These are phyloP conservation scores for Gnatocerus cornutus DNA, from an alignment of 2,888 invertebrate genomes.

Conservation along the genomic window DNA sequence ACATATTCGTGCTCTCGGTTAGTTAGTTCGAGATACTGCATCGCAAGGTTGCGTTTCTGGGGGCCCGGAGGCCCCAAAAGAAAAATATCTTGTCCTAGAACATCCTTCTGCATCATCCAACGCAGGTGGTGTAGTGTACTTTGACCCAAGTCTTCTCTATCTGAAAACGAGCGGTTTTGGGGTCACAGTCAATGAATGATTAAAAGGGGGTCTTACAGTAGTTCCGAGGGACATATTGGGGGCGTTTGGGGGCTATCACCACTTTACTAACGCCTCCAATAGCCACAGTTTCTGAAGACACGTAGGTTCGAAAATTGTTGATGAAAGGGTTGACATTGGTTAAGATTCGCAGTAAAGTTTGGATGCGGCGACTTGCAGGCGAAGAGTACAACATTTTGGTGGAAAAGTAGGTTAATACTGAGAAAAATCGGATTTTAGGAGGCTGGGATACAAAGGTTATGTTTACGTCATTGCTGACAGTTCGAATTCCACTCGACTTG, in stretches of 20 bases:
- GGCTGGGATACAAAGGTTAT: conserved; percentile 58
- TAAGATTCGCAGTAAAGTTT: conserved; percentile 60
- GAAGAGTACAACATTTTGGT: conserved; percentile 57
- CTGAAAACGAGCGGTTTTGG: conserved; percentile 64
- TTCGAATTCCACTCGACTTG: not conserved
- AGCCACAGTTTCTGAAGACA: conserved; percentile 76
- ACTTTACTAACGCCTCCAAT: conserved; percentile 84
- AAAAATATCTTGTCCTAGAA: conserved; percentile 95
- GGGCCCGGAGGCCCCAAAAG: conserved; percentile 94
- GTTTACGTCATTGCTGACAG: conserved; percentile 55
- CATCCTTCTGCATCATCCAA: conserved; percentile 98
- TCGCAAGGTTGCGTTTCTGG: conserved; percentile 84
- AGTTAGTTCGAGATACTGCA: conserved; percentile 92
- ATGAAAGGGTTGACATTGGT: conserved; percentile 55
- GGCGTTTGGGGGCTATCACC: conserved; percentile 77
- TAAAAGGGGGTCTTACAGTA: conserved; percentile 77
- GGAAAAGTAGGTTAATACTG: conserved; percentile 28
- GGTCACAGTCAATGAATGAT: not conserved
- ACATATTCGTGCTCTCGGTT: conserved; percentile 95
- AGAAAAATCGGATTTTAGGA: conserved; percentile 26
- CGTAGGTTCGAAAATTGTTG: conserved; percentile 62
- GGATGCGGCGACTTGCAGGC: conserved; percentile 57
- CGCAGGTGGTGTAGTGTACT: conserved; percentile 85
- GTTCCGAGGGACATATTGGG: conserved; percentile 88
- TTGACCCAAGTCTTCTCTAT: conserved; percentile 78